Conservation (phyloP, 2,888 invertebrate species). For the Mimas tiliae region DNA sequence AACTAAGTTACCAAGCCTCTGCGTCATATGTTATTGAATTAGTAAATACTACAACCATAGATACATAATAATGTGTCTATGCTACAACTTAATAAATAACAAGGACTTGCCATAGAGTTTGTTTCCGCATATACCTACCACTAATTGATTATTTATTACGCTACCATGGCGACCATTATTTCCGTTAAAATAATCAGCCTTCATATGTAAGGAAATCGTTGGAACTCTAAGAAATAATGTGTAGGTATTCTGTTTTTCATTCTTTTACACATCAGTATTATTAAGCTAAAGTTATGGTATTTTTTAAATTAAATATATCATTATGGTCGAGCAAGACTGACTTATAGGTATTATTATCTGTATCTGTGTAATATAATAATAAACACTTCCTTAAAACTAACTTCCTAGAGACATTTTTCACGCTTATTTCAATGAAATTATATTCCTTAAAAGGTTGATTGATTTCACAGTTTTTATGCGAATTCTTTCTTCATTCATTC, state of each 20-base stretch:
- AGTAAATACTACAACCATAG: background rate
- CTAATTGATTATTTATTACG: slow-evolving; percentile 10
- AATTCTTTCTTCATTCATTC: background rate
- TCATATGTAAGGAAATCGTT: slow-evolving; percentile 5
- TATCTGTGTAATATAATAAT: background rate
- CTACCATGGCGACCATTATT: slow-evolving; percentile 9
- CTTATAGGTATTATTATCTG: background rate
- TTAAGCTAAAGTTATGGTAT: no score
- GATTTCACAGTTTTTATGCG: slow-evolving; percentile 1
- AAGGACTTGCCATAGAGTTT: background rate
- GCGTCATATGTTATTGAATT: background rate
- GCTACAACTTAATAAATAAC: background rate
- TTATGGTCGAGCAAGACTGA: background rate
- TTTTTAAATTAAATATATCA: no score
- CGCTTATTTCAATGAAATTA: slow-evolving; percentile 18
- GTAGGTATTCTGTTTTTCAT: background rate
- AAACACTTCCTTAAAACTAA: slow-evolving; percentile 8
- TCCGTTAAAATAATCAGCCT: slow-evolving; percentile 12
- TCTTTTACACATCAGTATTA: no score
- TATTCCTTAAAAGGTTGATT: slow-evolving; percentile 8
- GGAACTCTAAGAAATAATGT: background rate
- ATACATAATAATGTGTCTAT: no score
- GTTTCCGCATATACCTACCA: background rate
- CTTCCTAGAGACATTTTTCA: slow-evolving; percentile 20
- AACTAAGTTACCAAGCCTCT: background rate